Conservation (phyloP, 2,797 vertebrate species). For the Enteromius trimaculatus region DNA sequence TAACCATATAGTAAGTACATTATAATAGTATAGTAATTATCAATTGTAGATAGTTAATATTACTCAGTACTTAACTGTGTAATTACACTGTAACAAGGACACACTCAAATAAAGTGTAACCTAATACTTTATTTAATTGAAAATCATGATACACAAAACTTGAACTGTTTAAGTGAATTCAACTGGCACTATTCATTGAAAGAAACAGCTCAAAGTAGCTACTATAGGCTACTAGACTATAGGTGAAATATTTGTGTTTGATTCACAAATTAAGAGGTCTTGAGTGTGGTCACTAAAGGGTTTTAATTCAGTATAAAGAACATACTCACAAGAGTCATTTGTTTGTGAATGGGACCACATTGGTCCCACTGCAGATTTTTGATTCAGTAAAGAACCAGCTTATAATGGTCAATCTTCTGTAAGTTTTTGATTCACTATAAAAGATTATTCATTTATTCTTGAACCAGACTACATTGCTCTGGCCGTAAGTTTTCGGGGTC, state of each 20-base stretch:
- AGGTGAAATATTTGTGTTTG: not conserved
- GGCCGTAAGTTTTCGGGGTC: not conserved
- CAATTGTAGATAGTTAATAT: not conserved
- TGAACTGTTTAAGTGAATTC: not conserved
- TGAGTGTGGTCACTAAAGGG: not conserved
- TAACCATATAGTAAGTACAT: not conserved
- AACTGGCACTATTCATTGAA: not conserved
- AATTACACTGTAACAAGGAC: not conserved
- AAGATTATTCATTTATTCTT: not conserved
- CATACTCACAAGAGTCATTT: not conserved
- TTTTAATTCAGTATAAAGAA: not conserved
- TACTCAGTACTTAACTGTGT: not conserved
- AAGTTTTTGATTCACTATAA: not conserved
- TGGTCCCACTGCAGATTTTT: not conserved
- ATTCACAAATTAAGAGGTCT: not conserved
- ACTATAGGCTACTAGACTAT: not conserved
- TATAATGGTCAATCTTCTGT: not conserved
- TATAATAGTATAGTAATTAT: no score
- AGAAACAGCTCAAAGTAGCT: not conserved
- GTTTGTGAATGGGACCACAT: not conserved
- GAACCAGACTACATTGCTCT: not conserved
- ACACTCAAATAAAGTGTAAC: not conserved
- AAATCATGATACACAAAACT: not conserved
- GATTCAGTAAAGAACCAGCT: not conserved
- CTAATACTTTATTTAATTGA: not conserved